Evolutionary conservation across 1,140 invertebrate genomes (phyloP).

Genomic region (Calephelis virginiensis): DNA sequence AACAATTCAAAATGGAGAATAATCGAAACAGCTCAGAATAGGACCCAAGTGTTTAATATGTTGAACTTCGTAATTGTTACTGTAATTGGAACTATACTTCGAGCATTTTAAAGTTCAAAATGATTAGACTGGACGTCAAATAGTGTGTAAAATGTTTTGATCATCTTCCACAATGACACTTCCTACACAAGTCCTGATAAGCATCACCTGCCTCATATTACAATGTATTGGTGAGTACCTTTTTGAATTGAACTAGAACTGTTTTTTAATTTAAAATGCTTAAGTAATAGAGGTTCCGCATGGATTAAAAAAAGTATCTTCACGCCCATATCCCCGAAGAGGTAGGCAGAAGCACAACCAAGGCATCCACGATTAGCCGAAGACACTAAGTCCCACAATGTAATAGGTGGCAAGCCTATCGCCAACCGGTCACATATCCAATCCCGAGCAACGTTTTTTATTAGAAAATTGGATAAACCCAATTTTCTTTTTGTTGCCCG

Average conservation of each 20-base stretch:
- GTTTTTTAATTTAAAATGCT: too few species aligned
- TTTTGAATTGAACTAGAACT: background rate
- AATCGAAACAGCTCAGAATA: background rate
- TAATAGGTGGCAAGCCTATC: too few species aligned
- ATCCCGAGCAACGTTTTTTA: too few species aligned
- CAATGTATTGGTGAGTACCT: slow-evolving; percentile 56
- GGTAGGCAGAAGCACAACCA: too few species aligned
- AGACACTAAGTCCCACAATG: too few species aligned
- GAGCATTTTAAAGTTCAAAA: slow-evolving; percentile 19
- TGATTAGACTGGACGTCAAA: slow-evolving; percentile 30
- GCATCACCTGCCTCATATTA: slow-evolving; percentile 43
- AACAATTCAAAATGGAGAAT: background rate
- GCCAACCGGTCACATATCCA: too few species aligned
- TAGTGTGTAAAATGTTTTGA: slow-evolving; percentile 35
- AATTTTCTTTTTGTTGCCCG: too few species aligned
- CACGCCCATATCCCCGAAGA: too few species aligned
- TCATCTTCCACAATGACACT: slow-evolving; percentile 47
- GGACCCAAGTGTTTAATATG: background rate
- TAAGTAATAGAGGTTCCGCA: too few species aligned
- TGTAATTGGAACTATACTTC: slow-evolving; percentile 4
- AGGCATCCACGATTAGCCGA: too few species aligned
- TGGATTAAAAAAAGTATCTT: too few species aligned
- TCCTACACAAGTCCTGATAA: slow-evolving; percentile 40
- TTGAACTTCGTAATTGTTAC: background rate
- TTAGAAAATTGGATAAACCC: too few species aligned